These are phyloP conservation scores for Cotesia congregata DNA, from an alignment of 2,888 invertebrate species.

Conservation along the genomic window DNA sequence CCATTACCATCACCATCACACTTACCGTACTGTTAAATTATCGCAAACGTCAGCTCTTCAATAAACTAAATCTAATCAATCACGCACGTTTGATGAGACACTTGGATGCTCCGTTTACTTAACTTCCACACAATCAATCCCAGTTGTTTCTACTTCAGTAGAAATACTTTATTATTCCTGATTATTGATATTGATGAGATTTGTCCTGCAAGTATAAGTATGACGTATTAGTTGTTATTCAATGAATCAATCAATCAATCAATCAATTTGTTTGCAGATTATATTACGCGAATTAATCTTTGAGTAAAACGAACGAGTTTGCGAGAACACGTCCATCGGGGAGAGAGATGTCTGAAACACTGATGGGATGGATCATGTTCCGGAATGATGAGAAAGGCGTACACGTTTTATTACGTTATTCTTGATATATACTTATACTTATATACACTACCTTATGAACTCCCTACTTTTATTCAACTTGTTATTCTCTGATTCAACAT, in stretches of 20 bases:
- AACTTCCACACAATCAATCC: not conserved
- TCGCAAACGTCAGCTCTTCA: slow-evolving; percentile 13
- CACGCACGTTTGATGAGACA: slow-evolving; percentile 18
- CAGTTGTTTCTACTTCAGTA: not conserved
- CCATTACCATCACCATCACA: slow-evolving; percentile 19
- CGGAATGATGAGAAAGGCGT: slow-evolving; percentile 59
- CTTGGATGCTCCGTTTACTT: slow-evolving; percentile 5
- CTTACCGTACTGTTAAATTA: slow-evolving; percentile 32
- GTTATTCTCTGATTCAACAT: not conserved
- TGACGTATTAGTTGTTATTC: not conserved
- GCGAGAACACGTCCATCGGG: slow-evolving; percentile 62
- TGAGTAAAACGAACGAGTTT: slow-evolving; percentile 18
- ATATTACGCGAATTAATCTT: not conserved
- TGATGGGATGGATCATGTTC: slow-evolving; percentile 52
- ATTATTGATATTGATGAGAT: not conserved
- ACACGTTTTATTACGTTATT: slow-evolving; percentile 51
- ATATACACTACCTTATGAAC: slow-evolving; percentile 37
- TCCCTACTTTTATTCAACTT: slow-evolving; percentile 60
- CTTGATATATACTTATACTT: not conserved
- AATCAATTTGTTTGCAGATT: slow-evolving; percentile 26
- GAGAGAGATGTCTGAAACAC: slow-evolving; percentile 62
- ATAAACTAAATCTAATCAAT: slow-evolving; percentile 2
- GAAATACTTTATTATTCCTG: too few species aligned
- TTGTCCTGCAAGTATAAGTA: not conserved
- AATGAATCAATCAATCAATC: not conserved